Conservation (phyloP, 2,113 vertebrate genomes). For the Pollachius pollachius region DNA sequence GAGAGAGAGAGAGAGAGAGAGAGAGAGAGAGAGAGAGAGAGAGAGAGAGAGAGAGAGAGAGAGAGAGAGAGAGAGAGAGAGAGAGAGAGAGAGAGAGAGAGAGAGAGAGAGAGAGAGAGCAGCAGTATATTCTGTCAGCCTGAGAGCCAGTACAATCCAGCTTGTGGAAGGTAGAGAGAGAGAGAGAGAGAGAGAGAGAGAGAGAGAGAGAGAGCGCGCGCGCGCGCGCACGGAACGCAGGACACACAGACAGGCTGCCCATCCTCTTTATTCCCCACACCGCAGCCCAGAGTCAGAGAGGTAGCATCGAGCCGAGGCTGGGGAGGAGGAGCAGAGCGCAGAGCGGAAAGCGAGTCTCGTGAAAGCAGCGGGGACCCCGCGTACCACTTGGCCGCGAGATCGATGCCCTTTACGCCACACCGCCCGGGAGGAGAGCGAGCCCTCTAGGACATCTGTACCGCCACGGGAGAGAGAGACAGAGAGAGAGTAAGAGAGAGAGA, state of each 20-base stretch:
- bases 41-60: constrained; percentile 30
- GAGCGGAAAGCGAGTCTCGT: constrained; percentile 16
- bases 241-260: constrained; percentile 48
- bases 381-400: constrained; percentile 56
- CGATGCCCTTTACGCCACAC: constrained; percentile 46
- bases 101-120: constrained; percentile 19
- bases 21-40: constrained; percentile 26
- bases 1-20: constrained; percentile 30
- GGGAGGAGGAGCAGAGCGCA: constrained; percentile 14
- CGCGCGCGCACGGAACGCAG: constrained; percentile 26
- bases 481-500: not conserved
- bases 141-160: not conserved
- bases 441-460: constrained; percentile 40
- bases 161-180: constrained; percentile 17
- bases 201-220: constrained; percentile 26
- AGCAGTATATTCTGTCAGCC: constrained; percentile 11
- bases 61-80: constrained; percentile 37
- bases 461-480: not conserved
- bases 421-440: constrained; percentile 32
- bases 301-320: constrained; percentile 36
- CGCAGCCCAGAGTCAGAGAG: constrained; percentile 67
- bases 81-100: constrained; percentile 42
- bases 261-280: constrained; percentile 59
- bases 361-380: constrained; percentile 57
- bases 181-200: constrained; percentile 27